Percentiles rank a stretch among this genome's conserved stretches.
These are phyloP conservation scores for Syngnathoides biaculeatus DNA, from an alignment of 2,113 vertebrate species.

Conservation along the genomic window DNA sequence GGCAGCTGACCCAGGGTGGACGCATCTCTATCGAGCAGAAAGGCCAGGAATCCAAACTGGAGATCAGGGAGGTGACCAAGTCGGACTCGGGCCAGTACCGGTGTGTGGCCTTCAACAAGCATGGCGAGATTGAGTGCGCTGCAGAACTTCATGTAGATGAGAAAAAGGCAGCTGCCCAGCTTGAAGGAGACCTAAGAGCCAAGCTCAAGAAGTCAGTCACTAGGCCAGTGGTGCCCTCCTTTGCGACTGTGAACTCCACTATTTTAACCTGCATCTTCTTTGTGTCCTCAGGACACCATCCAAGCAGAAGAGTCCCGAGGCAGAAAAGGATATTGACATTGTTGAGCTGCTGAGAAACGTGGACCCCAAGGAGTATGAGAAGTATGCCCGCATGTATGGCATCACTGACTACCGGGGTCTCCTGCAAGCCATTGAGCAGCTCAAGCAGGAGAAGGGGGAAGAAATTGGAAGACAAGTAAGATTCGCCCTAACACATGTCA, in stretches of 20 bases:
- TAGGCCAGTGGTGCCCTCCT: neutral
- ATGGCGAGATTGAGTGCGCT: conserved; percentile 88
- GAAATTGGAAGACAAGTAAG: conserved; percentile 87
- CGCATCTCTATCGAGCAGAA: conserved; percentile 85
- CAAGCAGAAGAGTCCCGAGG: conserved; percentile 86
- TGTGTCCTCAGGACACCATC: conserved; percentile 80
- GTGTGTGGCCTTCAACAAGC: conserved; percentile 85
- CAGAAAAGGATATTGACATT: conserved; percentile 91
- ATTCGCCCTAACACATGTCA: neutral
- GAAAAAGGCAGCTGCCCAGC: conserved; percentile 73
- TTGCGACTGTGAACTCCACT: neutral
- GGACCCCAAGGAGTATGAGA: conserved; percentile 98
- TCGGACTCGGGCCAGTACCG: conserved; percentile 88
- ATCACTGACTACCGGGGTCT: conserved; percentile 98
- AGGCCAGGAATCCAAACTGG: conserved; percentile 85
- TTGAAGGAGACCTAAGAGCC: conserved; percentile 87
- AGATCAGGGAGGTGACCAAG: conserved; percentile 86
- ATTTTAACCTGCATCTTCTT: neutral
- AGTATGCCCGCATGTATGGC: conserved; percentile 97
- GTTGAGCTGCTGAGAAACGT: conserved; percentile 96
- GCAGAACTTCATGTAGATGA: conserved; percentile 85
- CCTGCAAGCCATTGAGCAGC: conserved; percentile 92
- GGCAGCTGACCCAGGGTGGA: conserved; percentile 92
- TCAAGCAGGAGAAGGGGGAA: conserved; percentile 85
- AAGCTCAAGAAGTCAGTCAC: conserved; percentile 91